phyloP scores from a whole-genome alignment of 2,797 vertebrate genomes.

The Gouania willdenowi region DNA sequence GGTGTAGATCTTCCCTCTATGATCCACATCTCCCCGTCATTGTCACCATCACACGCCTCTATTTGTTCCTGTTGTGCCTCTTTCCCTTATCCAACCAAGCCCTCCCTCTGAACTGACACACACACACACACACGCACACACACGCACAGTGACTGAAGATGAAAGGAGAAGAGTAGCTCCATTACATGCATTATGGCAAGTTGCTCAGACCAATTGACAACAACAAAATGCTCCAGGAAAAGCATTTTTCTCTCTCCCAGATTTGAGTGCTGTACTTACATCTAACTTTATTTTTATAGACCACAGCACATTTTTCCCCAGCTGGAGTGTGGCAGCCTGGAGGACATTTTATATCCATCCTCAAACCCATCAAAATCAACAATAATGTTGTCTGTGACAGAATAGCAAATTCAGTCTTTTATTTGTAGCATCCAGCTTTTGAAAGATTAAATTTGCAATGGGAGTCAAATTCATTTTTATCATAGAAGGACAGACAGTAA shows the following conservation, averaged over 20 bases:
- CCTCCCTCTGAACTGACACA: slow-evolving; percentile 66
- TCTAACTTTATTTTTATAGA: slow-evolving; percentile 92
- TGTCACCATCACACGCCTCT: slow-evolving; percentile 41
- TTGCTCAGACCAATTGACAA: slow-evolving; percentile 84
- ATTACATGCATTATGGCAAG: slow-evolving; percentile 95
- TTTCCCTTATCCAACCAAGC: too few relatives aligned
- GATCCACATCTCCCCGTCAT: slow-evolving; percentile 33
- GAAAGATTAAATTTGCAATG: slow-evolving; percentile 82
- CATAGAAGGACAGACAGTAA: too few relatives aligned
- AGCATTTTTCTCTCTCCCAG: slow-evolving; percentile 84
- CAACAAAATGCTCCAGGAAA: slow-evolving; percentile 90
- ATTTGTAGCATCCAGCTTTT: slow-evolving; percentile 85
- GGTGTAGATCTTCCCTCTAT: slow-evolving; percentile 6
- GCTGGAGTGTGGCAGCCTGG: slow-evolving; percentile 83
- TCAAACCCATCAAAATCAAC: slow-evolving; percentile 87
- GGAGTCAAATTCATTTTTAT: too few relatives aligned
- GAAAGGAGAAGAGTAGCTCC: slow-evolving; percentile 92
- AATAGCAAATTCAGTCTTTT: slow-evolving; percentile 73
- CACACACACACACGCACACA: slow-evolving; percentile 63
- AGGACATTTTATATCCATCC: slow-evolving; percentile 92
- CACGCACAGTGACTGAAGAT: slow-evolving; percentile 79
- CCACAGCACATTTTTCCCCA: slow-evolving; percentile 88
- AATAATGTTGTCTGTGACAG: slow-evolving; percentile 81
- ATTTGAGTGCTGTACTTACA: slow-evolving; percentile 94
- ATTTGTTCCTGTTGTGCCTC: slow-evolving; percentile 72